Evolutionary conservation across 1,140 invertebrate species (phyloP).

Genomic region (Tribolium madens): DNA sequence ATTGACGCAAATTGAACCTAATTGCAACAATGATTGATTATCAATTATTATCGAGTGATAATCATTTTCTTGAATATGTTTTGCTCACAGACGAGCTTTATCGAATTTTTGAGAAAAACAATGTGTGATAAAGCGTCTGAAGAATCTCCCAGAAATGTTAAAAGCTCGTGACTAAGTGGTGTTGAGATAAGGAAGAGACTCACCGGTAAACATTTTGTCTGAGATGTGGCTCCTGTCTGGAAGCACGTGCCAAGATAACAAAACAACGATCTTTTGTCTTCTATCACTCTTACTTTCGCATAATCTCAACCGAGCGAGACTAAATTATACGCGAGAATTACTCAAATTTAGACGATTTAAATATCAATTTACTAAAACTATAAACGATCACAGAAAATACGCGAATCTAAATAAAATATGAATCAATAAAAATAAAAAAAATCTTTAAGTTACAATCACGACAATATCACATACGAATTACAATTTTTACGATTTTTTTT

Average conservation of each 20-base stretch:
- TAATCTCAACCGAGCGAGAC: conserved; percentile 17
- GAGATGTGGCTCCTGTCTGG: conserved; percentile 38
- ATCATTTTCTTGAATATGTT: too few species aligned
- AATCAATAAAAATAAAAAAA: background rate
- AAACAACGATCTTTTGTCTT: conserved; percentile 41
- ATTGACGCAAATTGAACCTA: too few species aligned
- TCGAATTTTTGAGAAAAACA: too few species aligned
- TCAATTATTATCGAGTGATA: background rate
- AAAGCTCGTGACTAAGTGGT: conserved; percentile 11
- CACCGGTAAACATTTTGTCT: conserved; percentile 37
- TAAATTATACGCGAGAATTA: conserved; percentile 14
- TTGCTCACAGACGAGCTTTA: too few species aligned
- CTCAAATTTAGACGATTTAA: background rate
- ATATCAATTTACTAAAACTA: background rate
- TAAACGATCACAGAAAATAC: background rate
- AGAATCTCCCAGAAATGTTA: background rate
- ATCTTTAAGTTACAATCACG: conserved; percentile 4
- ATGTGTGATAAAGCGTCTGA: too few species aligned
- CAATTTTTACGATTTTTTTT: conserved; percentile 4
- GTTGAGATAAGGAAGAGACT: conserved; percentile 30
- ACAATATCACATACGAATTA: conserved; percentile 33
- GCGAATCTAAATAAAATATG: conserved; percentile 1
- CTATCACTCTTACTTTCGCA: conserved; percentile 32
- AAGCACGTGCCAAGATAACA: conserved; percentile 42
- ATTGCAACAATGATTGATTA: background rate